Percentiles rank a stretch among this genome's conserved stretches.
phyloP scores from a whole-genome alignment of 2,797 vertebrate genomes.

The Paguma larvata region DNA sequence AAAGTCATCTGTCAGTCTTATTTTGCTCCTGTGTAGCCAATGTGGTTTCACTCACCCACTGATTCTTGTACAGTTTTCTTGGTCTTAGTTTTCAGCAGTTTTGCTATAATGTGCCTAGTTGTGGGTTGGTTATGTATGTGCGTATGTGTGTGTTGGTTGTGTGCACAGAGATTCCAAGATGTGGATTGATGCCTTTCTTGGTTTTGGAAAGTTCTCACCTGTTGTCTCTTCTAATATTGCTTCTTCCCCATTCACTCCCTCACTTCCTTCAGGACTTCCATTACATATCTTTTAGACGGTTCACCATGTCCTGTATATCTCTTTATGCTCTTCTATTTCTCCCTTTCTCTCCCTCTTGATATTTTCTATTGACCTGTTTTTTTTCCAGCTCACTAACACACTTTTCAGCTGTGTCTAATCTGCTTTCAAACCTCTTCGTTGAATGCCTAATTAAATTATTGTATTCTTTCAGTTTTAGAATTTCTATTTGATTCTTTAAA shows the following conservation, averaged over 20 bases:
- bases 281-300: neutral
- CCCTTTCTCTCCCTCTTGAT: neutral
- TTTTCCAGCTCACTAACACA: neutral
- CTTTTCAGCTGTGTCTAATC: neutral
- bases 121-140: neutral
- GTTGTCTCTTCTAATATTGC: neutral
- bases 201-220: neutral
- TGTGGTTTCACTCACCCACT: neutral
- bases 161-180: neutral
- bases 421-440: neutral
- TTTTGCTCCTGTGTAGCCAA: neutral
- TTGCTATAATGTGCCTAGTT: neutral
- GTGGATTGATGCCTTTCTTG: neutral
- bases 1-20: neutral
- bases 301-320: neutral
- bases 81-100: neutral
- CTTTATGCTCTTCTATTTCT: neutral
- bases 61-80: neutral
- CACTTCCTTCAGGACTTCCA: neutral
- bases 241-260: neutral
- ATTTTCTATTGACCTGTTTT: neutral
- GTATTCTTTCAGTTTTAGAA: neutral
- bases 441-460: neutral
- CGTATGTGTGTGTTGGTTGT: neutral
- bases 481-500: neutral